Percentiles rank a stretch among this genome's conserved stretches.
Evolutionary conservation across 2,888 invertebrate genomes (phyloP).

Genomic region (Latrodectus hesperus): DNA sequence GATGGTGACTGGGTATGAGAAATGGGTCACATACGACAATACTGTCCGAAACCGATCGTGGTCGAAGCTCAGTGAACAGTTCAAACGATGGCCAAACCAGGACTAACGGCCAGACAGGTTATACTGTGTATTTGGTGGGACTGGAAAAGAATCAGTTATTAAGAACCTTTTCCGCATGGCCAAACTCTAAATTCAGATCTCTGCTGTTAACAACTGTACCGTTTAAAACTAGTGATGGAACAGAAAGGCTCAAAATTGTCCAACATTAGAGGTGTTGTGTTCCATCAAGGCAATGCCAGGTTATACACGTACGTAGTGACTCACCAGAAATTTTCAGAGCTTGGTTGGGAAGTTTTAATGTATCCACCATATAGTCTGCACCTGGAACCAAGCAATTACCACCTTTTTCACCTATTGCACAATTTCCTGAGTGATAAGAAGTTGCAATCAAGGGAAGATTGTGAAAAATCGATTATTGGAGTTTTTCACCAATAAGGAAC

Average conservation of each 20-base stretch:
- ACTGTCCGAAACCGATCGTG: not conserved
- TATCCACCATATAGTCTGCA: no score
- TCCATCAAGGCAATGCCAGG: no score
- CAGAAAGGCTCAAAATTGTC: no score
- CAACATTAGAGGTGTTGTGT: no score
- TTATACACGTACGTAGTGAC: no score
- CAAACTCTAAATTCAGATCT: no score
- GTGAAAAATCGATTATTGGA: not conserved
- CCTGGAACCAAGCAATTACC: not conserved
- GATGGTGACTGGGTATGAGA: no score
- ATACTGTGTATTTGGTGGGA: not conserved
- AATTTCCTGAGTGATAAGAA: not conserved
- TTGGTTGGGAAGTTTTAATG: constrained; percentile 1
- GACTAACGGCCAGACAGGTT: not conserved
- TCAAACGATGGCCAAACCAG: constrained; percentile 7
- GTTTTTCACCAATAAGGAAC: not conserved
- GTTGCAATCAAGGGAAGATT: not conserved
- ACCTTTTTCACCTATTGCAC: not conserved
- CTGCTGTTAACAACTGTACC: no score
- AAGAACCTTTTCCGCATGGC: not conserved
- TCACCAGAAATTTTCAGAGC: not conserved
- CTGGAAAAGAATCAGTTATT: not conserved
- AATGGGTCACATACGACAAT: not conserved
- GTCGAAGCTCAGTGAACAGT: not conserved
- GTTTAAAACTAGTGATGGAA: no score